phyloP scores from a whole-genome alignment of 92 coral and sea anemone genomes.

The Anthopleura xanthogrammica region DNA sequence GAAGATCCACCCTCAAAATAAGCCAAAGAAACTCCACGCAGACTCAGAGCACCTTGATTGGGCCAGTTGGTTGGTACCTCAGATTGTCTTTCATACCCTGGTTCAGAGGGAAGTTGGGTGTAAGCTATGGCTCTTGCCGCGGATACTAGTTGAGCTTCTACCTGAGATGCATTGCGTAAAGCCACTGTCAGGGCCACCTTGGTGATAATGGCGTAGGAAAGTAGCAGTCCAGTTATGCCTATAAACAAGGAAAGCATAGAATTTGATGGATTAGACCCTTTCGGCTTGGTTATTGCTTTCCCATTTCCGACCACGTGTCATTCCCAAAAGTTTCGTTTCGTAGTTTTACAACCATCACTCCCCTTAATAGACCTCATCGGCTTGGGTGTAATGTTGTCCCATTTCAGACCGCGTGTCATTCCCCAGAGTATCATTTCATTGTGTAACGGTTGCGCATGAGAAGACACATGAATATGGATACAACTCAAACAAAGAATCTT shows the following conservation, averaged over 20 bases:
- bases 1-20: conserved; percentile 12
- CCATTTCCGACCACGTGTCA: neutral
- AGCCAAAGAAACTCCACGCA: conserved; percentile 13
- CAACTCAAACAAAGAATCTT: too few relatives aligned
- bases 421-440: too few relatives aligned
- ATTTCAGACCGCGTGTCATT: too few relatives aligned
- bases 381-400: too few relatives aligned
- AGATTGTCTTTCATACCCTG: conserved; percentile 7
- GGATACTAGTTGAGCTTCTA: neutral
- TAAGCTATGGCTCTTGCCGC: neutral
- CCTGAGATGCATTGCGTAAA: neutral
- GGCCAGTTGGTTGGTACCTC: conserved; percentile 15
- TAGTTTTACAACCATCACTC: too few relatives aligned
- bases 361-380: too few relatives aligned
- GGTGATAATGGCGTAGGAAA: neutral
- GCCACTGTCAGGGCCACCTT: neutral
- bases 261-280: neutral
- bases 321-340: too few relatives aligned
- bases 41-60: conserved; percentile 15
- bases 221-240: neutral
- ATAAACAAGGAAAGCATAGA: neutral
- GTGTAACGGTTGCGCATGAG: too few relatives aligned
- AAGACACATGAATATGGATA: too few relatives aligned
- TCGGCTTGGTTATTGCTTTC: neutral
- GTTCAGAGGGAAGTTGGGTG: conserved; percentile 11